phyloP scores from a whole-genome alignment of 2,113 vertebrate species.

The Sander vitreus region DNA sequence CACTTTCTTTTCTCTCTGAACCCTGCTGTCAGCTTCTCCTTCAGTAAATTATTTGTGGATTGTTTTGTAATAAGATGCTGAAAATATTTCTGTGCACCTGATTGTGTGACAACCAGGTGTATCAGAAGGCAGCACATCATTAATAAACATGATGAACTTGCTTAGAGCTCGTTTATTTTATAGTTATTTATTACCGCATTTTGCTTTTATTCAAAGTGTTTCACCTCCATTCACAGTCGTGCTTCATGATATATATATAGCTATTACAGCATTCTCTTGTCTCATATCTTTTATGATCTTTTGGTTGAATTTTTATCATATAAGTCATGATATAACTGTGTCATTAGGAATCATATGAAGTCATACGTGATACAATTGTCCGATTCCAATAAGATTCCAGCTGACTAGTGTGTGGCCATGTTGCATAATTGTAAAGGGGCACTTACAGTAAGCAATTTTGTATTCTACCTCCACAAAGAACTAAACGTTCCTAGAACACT shows the following conservation, averaged over 20 bases:
- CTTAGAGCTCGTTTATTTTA: too few relatives aligned
- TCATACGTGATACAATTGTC: neutral
- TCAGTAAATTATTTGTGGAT: neutral
- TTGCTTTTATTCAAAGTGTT: neutral
- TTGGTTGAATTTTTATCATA: neutral
- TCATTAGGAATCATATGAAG: neutral
- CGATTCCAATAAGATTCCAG: neutral
- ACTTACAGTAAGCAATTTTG: neutral
- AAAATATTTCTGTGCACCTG: neutral
- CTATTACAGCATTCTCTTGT: neutral
- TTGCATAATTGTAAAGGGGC: neutral
- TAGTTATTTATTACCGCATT: neutral
- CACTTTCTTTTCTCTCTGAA: constrained; percentile 21
- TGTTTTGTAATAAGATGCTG: neutral
- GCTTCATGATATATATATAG: neutral
- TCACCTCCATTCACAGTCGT: neutral
- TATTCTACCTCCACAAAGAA: neutral
- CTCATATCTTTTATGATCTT: neutral
- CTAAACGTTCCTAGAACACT: too few relatives aligned
- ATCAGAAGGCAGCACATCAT: neutral
- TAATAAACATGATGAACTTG: neutral
- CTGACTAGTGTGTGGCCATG: neutral
- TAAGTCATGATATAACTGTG: neutral
- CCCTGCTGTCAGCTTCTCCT: neutral
- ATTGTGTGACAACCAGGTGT: neutral